Evolutionary conservation across 1,140 invertebrate genomes (phyloP).

Genomic region (Cecropterus lyciades): DNA sequence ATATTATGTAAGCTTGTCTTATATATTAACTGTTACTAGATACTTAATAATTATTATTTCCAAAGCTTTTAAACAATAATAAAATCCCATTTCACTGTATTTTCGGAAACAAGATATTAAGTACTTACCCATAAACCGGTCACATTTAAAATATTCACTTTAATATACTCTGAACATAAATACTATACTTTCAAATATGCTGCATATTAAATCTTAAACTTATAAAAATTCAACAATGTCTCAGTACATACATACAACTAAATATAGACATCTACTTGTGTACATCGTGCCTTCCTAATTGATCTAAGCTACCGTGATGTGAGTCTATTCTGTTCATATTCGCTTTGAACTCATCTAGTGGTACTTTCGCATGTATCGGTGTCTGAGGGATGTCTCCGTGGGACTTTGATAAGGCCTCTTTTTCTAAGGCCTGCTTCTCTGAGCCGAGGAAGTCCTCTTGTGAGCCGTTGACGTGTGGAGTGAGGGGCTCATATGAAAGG

Average conservation of each 20-base stretch:
- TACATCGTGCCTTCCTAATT: constrained; percentile 49
- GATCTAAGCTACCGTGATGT: constrained; percentile 76
- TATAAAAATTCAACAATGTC: too few relatives aligned
- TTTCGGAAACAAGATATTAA: too few relatives aligned
- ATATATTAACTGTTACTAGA: too few relatives aligned
- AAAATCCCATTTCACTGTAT: too few relatives aligned
- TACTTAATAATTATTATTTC: too few relatives aligned
- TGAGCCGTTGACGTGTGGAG: constrained; percentile 58
- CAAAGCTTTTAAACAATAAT: too few relatives aligned
- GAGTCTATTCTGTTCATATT: constrained; percentile 82
- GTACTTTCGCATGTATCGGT: constrained; percentile 38
- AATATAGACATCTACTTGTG: constrained; percentile 1
- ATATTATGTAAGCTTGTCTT: too few relatives aligned
- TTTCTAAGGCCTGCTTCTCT: constrained; percentile 54
- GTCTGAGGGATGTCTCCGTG: constrained; percentile 36
- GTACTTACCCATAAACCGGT: too few relatives aligned
- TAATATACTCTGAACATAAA: too few relatives aligned
- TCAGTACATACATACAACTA: background rate
- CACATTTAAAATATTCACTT: too few relatives aligned
- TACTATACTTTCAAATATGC: too few relatives aligned
- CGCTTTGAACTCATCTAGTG: constrained; percentile 72
- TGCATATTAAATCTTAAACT: too few relatives aligned
- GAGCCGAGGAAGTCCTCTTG: constrained; percentile 66
- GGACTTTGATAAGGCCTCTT: constrained; percentile 31
- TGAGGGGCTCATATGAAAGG: constrained; percentile 49